Evolutionary conservation across 2,797 vertebrate species (phyloP), one percentile per base, ranked within the genome.

Genomic region (Esox masquinongy): DNA sequence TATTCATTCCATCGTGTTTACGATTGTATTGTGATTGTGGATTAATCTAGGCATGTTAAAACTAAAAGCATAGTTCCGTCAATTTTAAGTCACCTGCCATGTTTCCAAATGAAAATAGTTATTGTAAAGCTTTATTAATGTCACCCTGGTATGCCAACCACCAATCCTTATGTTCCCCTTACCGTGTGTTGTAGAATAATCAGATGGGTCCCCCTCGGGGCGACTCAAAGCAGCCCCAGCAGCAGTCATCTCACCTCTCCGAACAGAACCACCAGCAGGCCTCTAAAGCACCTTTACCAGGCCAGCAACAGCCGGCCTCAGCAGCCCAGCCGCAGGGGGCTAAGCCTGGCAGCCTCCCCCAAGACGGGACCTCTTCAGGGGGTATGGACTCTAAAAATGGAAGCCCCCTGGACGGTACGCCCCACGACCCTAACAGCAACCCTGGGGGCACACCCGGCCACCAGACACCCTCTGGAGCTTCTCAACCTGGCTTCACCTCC

Each of bases 161-260:
- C 22, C 34, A 19, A 43, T 16, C 34, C 39, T 17, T 22, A 24
- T 14, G 36, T 75, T 49, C 75, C 26, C 84, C 26, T 61, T 43
- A 5, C 49, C 86, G 24, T 86, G 24, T 34, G 15, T 93, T 92
- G 83, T 86, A 99, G 97, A 99, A 98, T 89, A 97, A 98, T 87
- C 94, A 95, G 91, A 91, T 97, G 80, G 89, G 91, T 75, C 81
- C 95, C 84, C 94, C 97, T 83, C 94, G 96, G 87, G 96, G 94
- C 85, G 98, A 98, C 85, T 86, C 95, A 22, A 99, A 98, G 87
- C 94, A 95, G 86, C 87, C 92, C 83, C 97, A 96, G 91, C 94
- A 94, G 80, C 87, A 88, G 59, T 86, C 92, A 71, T 91, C 94
- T 83, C 93, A 92, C 76, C 80, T 86, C 73, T 92, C 92, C 79